phyloP scores from a whole-genome alignment of 2,113 vertebrate genomes.

The Mesocricetus auratus region DNA sequence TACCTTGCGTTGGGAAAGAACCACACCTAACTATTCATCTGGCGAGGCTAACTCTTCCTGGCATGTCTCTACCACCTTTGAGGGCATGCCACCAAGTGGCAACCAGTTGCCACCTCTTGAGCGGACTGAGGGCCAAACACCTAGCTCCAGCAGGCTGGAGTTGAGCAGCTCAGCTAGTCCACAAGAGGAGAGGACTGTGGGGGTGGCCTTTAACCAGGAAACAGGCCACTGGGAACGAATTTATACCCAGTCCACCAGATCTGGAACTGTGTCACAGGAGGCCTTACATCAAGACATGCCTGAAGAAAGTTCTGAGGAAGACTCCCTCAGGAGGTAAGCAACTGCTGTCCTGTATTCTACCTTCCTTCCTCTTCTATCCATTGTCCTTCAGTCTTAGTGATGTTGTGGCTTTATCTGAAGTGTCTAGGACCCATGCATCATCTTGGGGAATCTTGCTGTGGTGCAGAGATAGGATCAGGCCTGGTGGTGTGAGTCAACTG shows the following conservation, averaged over 20 bases:
- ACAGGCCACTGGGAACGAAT: slow-evolving; percentile 97
- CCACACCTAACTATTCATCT: slow-evolving; percentile 91
- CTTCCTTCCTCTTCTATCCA: background rate
- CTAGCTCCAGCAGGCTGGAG: slow-evolving; percentile 89
- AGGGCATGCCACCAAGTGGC: slow-evolving; percentile 89
- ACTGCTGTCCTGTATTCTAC: background rate
- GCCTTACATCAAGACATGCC: slow-evolving; percentile 99
- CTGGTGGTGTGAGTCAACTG: slow-evolving; percentile 23
- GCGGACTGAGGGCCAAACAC: slow-evolving; percentile 88
- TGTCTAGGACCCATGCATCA: slow-evolving; percentile 7
- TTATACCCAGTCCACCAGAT: slow-evolving; percentile 93
- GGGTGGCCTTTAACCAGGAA: slow-evolving; percentile 98
- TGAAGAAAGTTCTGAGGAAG: slow-evolving; percentile 97
- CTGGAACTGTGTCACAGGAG: slow-evolving; percentile 94
- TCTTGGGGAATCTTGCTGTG: slow-evolving; percentile 66
- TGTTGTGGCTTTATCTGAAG: slow-evolving; percentile 46
- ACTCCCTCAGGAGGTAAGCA: slow-evolving; percentile 97
- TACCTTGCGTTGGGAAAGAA: slow-evolving; percentile 98
- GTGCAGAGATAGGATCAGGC: slow-evolving; percentile 22
- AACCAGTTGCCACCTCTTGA: slow-evolving; percentile 89
- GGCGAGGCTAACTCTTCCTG: slow-evolving; percentile 87
- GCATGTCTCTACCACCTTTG: slow-evolving; percentile 89
- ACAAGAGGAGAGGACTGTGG: slow-evolving; percentile 95
- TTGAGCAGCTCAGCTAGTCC: slow-evolving; percentile 89
- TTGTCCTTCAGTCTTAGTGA: slow-evolving; percentile 50